These are phyloP conservation scores for Cheilosia vulpina DNA, from an alignment of 2,888 invertebrate species.

Conservation along the genomic window DNA sequence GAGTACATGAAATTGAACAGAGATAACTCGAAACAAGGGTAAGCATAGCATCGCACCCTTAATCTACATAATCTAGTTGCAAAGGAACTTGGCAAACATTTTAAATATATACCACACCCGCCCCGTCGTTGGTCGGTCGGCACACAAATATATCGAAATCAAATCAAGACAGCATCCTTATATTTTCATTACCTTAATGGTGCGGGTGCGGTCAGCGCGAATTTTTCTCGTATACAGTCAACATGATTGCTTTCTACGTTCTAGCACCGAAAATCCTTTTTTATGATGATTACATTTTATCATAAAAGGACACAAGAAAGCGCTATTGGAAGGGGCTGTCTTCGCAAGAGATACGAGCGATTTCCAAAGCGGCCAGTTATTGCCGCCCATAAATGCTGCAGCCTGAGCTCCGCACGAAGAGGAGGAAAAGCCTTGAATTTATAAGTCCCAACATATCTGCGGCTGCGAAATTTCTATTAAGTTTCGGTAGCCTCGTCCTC, in stretches of 20 bases:
- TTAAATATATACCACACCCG: slow-evolving; percentile 1
- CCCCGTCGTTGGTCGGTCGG: too few relatives aligned
- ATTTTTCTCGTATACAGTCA: slow-evolving; percentile 8
- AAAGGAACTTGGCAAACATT: slow-evolving; percentile 34
- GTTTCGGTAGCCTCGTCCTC: slow-evolving; percentile 60
- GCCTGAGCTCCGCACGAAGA: slow-evolving; percentile 40
- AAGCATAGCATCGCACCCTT: slow-evolving; percentile 1
- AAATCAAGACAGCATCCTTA: slow-evolving; percentile 62
- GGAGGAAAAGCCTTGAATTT: slow-evolving; percentile 69
- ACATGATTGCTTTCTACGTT: slow-evolving; percentile 59
- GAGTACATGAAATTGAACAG: slow-evolving; percentile 34
- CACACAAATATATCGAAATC: slow-evolving; percentile 66
- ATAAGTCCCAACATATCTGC: slow-evolving; percentile 71
- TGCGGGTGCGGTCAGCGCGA: slow-evolving; percentile 14
- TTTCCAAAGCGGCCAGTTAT: slow-evolving; percentile 69
- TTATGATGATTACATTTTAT: slow-evolving; percentile 80
- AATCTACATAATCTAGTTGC: slow-evolving; percentile 52
- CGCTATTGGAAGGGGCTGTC: neutral
- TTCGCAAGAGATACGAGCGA: slow-evolving; percentile 55
- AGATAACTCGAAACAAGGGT: slow-evolving; percentile 19
- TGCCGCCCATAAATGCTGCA: slow-evolving; percentile 67
- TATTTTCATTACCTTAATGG: slow-evolving; percentile 67
- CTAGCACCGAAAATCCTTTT: slow-evolving; percentile 76
- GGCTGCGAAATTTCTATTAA: slow-evolving; percentile 64
- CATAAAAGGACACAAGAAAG: slow-evolving; percentile 74